Evolutionary conservation across 1,140 invertebrate genomes (phyloP).

Genomic region (Chelonus insularis): DNA sequence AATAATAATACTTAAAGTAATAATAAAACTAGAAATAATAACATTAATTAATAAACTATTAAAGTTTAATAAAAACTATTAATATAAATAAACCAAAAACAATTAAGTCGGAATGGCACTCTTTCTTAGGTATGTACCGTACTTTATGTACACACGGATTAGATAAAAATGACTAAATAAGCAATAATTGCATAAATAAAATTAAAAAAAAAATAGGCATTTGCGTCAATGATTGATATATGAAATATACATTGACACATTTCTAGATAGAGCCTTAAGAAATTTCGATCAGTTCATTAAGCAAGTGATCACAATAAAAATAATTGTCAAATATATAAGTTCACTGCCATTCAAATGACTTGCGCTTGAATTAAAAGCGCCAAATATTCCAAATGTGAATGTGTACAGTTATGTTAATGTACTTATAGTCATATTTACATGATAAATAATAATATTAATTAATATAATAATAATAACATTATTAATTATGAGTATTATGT

Average conservation of each 20-base stretch:
- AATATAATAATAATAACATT: slow-evolving; percentile 41
- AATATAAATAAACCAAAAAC: too few species aligned
- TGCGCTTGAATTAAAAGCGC: slow-evolving; percentile 36
- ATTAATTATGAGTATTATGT: slow-evolving; percentile 45
- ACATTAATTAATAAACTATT: too few species aligned
- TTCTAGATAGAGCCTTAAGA: slow-evolving; percentile 34
- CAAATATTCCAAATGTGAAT: slow-evolving; percentile 45
- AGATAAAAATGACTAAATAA: slow-evolving; percentile 38
- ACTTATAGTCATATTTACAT: slow-evolving; percentile 49
- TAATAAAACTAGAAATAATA: slow-evolving; percentile 21
- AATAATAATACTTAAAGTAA: not conserved
- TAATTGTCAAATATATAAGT: slow-evolving; percentile 43
- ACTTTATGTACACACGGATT: slow-evolving; percentile 36
- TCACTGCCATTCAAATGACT: slow-evolving; percentile 52
- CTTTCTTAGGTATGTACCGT: slow-evolving; percentile 21
- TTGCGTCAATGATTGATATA: slow-evolving; percentile 37
- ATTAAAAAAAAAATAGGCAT: slow-evolving; percentile 9
- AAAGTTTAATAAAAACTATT: not conserved
- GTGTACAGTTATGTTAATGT: slow-evolving; percentile 48
- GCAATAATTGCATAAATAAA: slow-evolving; percentile 37
- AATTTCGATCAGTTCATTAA: slow-evolving; percentile 40
- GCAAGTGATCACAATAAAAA: slow-evolving; percentile 43
- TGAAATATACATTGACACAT: slow-evolving; percentile 28
- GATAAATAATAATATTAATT: slow-evolving; percentile 39
- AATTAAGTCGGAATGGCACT: slow-evolving; percentile 13